These are phyloP conservation scores for Camponotus fellah DNA, from an alignment of 2,888 invertebrate genomes.

Conservation along the genomic window DNA sequence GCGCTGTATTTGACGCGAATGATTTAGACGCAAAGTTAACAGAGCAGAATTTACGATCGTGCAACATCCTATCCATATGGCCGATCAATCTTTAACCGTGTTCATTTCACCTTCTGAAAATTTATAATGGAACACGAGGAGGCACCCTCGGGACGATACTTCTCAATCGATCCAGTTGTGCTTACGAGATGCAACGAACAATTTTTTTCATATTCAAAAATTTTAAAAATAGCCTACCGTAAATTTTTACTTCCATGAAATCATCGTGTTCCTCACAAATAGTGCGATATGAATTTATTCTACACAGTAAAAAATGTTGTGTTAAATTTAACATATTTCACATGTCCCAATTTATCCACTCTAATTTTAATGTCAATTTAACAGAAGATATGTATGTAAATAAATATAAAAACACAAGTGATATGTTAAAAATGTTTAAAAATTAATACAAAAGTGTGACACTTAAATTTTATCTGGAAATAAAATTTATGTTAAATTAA, in stretches of 20 bases:
- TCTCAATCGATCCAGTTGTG: slow-evolving; percentile 37
- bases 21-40: slow-evolving; percentile 55
- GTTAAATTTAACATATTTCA: no score
- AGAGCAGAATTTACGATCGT: slow-evolving; percentile 56
- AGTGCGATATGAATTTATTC: slow-evolving; percentile 13
- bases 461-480: no score
- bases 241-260: neutral
- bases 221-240: neutral
- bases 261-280: neutral
- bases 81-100: slow-evolving; percentile 51
- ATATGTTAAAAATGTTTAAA: no score
- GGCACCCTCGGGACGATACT: slow-evolving; percentile 13
- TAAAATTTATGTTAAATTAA: no score
- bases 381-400: no score
- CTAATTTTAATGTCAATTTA: no score
- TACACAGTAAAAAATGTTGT: no score
- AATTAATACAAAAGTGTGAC: no score
- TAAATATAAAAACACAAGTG: no score
- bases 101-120: slow-evolving; percentile 40
- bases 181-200: neutral
- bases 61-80: slow-evolving; percentile 56
- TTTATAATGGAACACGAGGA: slow-evolving; percentile 39
- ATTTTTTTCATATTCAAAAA: neutral
- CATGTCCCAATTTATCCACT: no score
- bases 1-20: slow-evolving; percentile 54